Conservation (phyloP, 1,140 invertebrate genomes). For the Stegodyphus dumicola region DNA sequence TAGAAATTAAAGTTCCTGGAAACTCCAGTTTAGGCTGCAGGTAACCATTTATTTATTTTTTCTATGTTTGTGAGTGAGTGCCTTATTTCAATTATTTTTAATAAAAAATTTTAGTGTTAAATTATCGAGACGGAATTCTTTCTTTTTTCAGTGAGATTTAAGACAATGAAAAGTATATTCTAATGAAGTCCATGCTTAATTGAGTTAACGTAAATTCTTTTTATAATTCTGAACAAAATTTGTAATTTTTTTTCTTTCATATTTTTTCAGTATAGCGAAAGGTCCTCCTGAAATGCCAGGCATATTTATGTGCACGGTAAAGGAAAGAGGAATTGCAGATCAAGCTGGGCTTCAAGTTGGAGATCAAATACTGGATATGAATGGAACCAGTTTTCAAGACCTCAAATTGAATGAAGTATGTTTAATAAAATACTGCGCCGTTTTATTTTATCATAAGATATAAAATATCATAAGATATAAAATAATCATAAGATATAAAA, state of each 20-base stretch:
- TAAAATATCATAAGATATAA: no score
- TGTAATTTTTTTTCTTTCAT: background rate
- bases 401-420: constrained; percentile 82
- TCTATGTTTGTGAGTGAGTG: background rate
- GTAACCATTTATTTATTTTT: constrained; percentile 6
- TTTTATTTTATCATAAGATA: no score
- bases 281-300: constrained; percentile 77
- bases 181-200: no score
- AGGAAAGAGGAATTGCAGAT: constrained; percentile 85
- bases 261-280: constrained; percentile 59
- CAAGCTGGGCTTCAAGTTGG: constrained; percentile 88
- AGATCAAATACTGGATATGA: constrained; percentile 92
- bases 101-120: no score
- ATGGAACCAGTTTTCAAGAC: constrained; percentile 81
- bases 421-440: background rate
- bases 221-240: no score
- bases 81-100: no score
- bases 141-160: no score
- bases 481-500: no score
- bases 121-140: no score
- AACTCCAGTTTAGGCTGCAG: constrained; percentile 39
- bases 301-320: constrained; percentile 91
- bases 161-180: no score
- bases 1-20: constrained; percentile 44
- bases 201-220: no score